Percentiles rank a stretch among this genome's conserved stretches.
Conservation (phyloP, 2,888 invertebrate genomes). For the Zeuzera pyrina region DNA sequence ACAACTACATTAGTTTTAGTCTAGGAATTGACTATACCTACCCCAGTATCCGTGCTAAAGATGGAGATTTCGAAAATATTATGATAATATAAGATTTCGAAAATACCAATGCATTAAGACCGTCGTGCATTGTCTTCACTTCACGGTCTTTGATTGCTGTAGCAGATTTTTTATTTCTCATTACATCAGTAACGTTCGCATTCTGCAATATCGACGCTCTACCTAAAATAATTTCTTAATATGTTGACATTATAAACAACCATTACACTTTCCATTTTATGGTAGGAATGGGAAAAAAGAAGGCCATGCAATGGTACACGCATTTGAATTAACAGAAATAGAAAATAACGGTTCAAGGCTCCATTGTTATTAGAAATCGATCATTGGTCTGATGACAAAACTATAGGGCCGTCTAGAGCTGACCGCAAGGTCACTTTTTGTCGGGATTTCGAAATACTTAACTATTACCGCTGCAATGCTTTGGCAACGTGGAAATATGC, state of each 20-base stretch:
- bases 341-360: conserved; percentile 47
- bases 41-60: too few species aligned
- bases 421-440: conserved; percentile 60
- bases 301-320: conserved; percentile 19
- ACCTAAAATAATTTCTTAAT: too few species aligned
- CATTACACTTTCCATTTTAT: conserved; percentile 10
- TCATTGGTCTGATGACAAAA: conserved; percentile 35
- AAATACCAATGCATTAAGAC: too few species aligned
- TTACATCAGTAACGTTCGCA: too few species aligned
- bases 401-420: conserved; percentile 37
- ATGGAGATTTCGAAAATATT: too few species aligned
- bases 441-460: conserved; percentile 35
- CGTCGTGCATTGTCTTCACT: too few species aligned
- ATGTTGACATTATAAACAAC: not conserved
- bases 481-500: conserved; percentile 27
- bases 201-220: too few species aligned
- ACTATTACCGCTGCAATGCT: conserved; percentile 21
- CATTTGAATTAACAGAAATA: conserved; percentile 19
- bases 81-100: too few species aligned
- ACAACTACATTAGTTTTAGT: too few species aligned
- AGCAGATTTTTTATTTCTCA: too few species aligned
- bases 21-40: too few species aligned
- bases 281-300: conserved; percentile 12
- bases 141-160: too few species aligned
- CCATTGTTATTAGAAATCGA: conserved; percentile 47